These are phyloP conservation scores for Neopelma chrysocephalum DNA, from an alignment of 2,797 vertebrate species.

Conservation along the genomic window DNA sequence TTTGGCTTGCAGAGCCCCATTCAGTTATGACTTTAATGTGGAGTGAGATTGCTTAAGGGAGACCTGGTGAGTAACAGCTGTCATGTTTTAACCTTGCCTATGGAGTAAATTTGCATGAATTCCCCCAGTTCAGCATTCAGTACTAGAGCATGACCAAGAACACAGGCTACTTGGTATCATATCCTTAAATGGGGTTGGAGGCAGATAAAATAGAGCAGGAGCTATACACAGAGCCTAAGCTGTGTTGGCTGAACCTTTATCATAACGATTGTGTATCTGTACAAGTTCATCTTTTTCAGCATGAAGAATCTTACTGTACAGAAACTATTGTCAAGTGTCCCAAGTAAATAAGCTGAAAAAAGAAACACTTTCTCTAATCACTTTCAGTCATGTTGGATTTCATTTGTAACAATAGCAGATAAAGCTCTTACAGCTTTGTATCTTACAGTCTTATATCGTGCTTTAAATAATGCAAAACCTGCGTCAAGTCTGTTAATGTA, in stretches of 20 bases:
- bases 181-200: background rate
- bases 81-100: fast-evolving
- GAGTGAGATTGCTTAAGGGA: background rate
- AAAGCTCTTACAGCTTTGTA: background rate
- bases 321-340: background rate
- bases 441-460: background rate
- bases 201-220: background rate
- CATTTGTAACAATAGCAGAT: background rate
- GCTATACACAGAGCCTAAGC: background rate
- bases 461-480: background rate
- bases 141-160: background rate
- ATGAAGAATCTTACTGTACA: background rate
- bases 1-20: background rate
- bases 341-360: background rate
- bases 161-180: background rate
- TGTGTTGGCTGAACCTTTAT: background rate
- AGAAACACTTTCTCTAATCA: background rate
- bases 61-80: background rate
- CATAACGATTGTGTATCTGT: background rate
- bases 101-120: background rate
- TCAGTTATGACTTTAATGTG: background rate
- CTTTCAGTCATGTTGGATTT: background rate
- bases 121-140: background rate
- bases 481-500: background rate
- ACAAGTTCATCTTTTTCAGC: background rate